Evolutionary conservation across 2,888 invertebrate genomes (phyloP).

Genomic region (Philereme transversata): DNA sequence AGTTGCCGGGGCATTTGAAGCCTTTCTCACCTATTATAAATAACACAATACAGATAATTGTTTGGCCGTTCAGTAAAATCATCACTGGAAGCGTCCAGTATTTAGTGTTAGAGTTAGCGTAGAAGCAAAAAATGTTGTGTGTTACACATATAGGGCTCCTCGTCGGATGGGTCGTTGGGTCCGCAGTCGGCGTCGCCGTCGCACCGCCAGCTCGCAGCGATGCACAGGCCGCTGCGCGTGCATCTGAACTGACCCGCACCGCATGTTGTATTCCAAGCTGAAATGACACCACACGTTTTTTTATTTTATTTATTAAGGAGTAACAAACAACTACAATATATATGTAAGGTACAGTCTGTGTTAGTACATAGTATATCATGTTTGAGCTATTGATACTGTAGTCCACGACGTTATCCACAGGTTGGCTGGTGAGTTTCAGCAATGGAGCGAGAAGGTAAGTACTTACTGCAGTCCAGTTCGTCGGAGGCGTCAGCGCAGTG

Average conservation of each 20-base stretch:
- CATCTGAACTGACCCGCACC: conserved; percentile 90
- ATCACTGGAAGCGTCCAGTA: no score
- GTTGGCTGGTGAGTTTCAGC: neutral
- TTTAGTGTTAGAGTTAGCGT: no score
- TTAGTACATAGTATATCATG: no score
- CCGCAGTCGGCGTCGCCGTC: conserved; percentile 91
- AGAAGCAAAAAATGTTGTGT: neutral
- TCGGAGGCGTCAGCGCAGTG: conserved; percentile 87
- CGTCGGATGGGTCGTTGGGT: conserved; percentile 86
- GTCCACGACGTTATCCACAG: neutral
- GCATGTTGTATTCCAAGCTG: conserved; percentile 81
- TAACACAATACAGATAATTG: no score
- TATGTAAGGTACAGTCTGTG: no score
- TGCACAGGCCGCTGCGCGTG: conserved; percentile 87
- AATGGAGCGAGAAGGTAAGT: neutral
- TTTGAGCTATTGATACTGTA: neutral
- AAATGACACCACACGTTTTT: neutral
- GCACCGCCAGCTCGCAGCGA: conserved; percentile 90
- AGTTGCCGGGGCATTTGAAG: conserved; percentile 86
- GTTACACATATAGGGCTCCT: conserved; percentile 86
- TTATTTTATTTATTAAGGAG: no score
- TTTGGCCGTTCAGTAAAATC: no score
- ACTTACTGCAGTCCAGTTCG: conserved; percentile 84
- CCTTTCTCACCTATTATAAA: conserved; percentile 79
- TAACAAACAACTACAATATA: no score